phyloP scores from a whole-genome alignment of 2,888 invertebrate species.

The Caradrina kadenii region DNA sequence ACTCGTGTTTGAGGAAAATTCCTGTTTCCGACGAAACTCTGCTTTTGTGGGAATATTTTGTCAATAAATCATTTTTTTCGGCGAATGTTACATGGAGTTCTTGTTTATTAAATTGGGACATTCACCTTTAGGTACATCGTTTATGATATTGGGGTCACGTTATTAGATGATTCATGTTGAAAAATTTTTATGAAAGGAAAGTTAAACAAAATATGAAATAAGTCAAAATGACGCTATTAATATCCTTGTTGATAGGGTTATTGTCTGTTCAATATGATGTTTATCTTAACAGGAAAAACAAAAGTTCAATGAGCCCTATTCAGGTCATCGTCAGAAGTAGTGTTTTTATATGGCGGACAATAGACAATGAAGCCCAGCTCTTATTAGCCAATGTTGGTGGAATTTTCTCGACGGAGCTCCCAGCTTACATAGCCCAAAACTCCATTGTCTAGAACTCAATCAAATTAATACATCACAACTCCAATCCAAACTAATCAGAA shows the following conservation, averaged over 20 bases:
- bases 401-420: conserved; percentile 1
- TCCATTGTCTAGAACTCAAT: conserved; percentile 49
- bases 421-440: conserved; percentile 1
- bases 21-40: conserved; percentile 25
- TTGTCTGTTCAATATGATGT: neutral
- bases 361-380: neutral
- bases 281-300: neutral
- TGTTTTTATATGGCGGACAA: neutral
- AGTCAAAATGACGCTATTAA: neutral
- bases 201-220: neutral
- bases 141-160: conserved; percentile 8
- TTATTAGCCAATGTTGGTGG: neutral
- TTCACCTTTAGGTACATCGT: conserved; percentile 18
- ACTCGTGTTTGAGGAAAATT: conserved; percentile 43
- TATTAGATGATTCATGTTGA: neutral
- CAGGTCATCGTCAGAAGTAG: neutral
- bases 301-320: neutral
- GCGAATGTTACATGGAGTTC: conserved; percentile 9
- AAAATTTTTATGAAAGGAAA: conserved; percentile 7
- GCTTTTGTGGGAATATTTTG: conserved; percentile 25
- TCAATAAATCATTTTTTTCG: conserved; percentile 42
- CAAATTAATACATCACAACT: conserved; percentile 52
- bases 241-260: neutral
- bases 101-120: conserved; percentile 41
- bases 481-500: conserved; percentile 70